These are phyloP conservation scores for Aplysia californica DNA, from an alignment of 1,140 invertebrate species.

Conservation along the genomic window DNA sequence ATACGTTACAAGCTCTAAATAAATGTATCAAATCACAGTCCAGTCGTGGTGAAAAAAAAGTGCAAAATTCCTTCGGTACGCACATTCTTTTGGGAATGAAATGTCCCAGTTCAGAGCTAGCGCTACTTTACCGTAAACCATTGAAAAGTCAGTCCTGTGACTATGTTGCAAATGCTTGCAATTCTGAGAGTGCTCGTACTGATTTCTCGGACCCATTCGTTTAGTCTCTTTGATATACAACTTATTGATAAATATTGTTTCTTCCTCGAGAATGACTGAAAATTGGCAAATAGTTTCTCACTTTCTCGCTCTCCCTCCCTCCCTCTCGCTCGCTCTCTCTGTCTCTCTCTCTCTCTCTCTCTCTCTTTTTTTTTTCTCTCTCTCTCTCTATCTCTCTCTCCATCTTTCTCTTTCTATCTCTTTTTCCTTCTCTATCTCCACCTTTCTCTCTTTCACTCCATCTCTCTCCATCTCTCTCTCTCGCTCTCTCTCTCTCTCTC, in stretches of 20 bases:
- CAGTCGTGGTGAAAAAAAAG: too few species aligned
- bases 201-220: too few species aligned
- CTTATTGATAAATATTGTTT: too few species aligned
- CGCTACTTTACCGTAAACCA: too few species aligned
- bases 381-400: background rate
- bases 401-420: background rate
- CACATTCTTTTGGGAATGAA: too few species aligned
- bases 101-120: too few species aligned
- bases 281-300: background rate
- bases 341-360: background rate
- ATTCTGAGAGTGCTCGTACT: background rate
- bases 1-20: too few species aligned
- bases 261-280: background rate
- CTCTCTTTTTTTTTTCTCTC: background rate
- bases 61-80: too few species aligned
- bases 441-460: background rate
- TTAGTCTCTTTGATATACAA: too few species aligned
- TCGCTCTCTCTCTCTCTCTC: background rate
- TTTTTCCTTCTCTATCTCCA: background rate
- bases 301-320: background rate
- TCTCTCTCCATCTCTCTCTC: background rate
- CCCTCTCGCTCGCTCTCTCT: background rate
- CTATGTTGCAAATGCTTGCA: background rate
- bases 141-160: too few species aligned
- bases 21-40: too few species aligned